Evolutionary conservation across 2,797 vertebrate species (phyloP).

Genomic region (Spatula clypeata): DNA sequence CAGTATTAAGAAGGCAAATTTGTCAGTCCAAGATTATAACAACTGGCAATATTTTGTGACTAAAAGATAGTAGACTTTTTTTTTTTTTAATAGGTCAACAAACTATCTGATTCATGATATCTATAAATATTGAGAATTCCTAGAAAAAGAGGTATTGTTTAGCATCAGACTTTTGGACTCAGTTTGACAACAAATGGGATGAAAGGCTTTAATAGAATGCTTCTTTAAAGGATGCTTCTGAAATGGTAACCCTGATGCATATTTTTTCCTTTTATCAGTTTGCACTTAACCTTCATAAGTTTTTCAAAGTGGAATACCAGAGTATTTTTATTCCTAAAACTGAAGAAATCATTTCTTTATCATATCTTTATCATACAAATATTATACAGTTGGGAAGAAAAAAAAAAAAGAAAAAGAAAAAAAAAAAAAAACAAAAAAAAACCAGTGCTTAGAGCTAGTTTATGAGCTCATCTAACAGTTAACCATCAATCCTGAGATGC

Average conservation of each 20-base stretch:
- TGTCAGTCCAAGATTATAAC: background rate
- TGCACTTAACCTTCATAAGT: background rate
- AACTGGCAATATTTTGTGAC: background rate
- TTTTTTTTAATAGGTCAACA: background rate
- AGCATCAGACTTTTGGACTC: background rate
- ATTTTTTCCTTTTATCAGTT: conserved; percentile 14
- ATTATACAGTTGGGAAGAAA: too few relatives aligned
- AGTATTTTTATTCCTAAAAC: conserved; percentile 6
- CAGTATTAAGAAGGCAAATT: background rate
- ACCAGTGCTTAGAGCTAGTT: too few relatives aligned
- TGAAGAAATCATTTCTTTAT: background rate
- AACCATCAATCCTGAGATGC: too few relatives aligned
- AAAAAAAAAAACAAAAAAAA: too few relatives aligned
- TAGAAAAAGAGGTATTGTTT: background rate
- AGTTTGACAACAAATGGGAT: conserved; percentile 33
- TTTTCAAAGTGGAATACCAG: conserved; percentile 37
- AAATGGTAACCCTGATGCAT: background rate
- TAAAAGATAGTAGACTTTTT: background rate
- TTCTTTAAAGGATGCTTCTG: conserved; percentile 27
- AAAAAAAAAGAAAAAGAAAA: too few relatives aligned
- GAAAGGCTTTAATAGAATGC: background rate
- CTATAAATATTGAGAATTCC: background rate
- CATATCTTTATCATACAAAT: too few relatives aligned
- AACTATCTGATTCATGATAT: background rate
- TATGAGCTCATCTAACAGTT: too few relatives aligned